phyloP scores from a whole-genome alignment of 2,113 vertebrate species.

The Forbesichthys papilliferus region DNA sequence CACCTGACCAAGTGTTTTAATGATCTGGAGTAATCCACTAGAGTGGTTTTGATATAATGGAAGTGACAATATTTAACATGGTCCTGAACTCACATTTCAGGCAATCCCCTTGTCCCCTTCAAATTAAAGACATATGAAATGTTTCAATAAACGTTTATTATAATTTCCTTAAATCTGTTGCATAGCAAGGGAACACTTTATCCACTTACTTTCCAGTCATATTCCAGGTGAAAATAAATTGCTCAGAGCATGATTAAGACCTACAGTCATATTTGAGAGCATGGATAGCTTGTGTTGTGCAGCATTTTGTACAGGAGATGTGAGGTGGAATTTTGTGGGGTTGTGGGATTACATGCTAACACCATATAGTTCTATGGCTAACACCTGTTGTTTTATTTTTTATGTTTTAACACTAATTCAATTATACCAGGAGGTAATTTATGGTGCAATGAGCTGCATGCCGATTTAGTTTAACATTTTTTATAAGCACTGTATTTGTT shows the following conservation, averaged over 20 bases:
- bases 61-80: background rate
- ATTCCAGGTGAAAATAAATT: no score
- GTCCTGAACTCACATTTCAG: background rate
- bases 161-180: no score
- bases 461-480: constrained; percentile 14
- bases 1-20: background rate
- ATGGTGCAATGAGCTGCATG: constrained; percentile 2
- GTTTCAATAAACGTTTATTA: no score
- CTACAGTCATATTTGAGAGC: background rate
- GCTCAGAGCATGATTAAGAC: no score
- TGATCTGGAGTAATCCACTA: constrained; percentile 8
- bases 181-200: no score
- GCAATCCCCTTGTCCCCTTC: no score
- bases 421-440: constrained; percentile 19
- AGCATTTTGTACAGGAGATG: constrained; percentile 1
- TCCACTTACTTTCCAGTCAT: no score
- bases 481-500: constrained; percentile 20
- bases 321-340: constrained; percentile 1
- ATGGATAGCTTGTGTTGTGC: constrained; percentile 2
- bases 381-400: constrained; percentile 29
- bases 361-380: background rate
- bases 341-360: background rate
- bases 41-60: background rate
- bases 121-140: no score
- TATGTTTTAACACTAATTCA: constrained; percentile 26